phyloP scores from a whole-genome alignment of 1,140 invertebrate genomes.

The Diuraphis noxia region DNA sequence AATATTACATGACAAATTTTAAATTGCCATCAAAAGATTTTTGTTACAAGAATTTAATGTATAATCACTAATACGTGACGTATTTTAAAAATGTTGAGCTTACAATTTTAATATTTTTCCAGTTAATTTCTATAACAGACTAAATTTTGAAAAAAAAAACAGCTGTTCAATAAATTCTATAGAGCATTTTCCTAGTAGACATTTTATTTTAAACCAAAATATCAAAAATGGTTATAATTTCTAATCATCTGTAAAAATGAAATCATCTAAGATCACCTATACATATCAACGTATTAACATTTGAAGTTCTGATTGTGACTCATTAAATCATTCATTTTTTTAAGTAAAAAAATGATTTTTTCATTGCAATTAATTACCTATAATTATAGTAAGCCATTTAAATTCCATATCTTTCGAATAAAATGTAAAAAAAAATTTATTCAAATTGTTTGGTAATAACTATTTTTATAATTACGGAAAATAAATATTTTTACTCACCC shows the following conservation, averaged over 20 bases:
- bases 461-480: background rate
- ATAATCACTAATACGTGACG: background rate
- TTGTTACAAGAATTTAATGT: background rate
- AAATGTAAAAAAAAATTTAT: background rate
- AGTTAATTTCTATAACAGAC: background rate
- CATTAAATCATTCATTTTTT: background rate
- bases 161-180: background rate
- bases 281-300: background rate
- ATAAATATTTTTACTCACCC: constrained; percentile 25
- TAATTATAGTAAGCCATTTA: background rate
- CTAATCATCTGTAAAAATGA: background rate
- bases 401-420: background rate
- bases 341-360: no score
- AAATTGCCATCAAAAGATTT: background rate
- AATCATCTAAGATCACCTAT: background rate
- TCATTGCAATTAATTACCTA: background rate
- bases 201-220: background rate
- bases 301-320: background rate
- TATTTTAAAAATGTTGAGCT: background rate
- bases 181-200: background rate
- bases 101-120: background rate
- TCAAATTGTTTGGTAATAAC: background rate
- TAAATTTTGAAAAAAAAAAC: background rate
- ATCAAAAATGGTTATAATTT: background rate
- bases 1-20: background rate